phyloP scores from a whole-genome alignment of 1,140 invertebrate species.

The Heliothis virescens region DNA sequence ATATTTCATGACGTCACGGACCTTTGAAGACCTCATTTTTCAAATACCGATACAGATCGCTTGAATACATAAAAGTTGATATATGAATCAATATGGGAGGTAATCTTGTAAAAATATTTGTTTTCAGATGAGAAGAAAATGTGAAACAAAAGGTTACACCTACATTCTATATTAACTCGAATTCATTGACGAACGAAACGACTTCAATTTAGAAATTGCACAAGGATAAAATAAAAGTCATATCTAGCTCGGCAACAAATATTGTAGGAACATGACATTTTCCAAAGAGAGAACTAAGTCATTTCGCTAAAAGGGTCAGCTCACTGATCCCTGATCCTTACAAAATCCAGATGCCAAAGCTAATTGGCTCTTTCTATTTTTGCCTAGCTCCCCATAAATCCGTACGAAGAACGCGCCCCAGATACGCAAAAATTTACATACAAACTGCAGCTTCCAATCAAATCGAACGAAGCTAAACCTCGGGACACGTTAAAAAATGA shows the following conservation, averaged over 20 bases:
- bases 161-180: no score
- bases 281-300: not conserved
- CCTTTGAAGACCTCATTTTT: slow-evolving; percentile 45
- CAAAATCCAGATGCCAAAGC: slow-evolving; percentile 3
- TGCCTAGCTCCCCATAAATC: slow-evolving; percentile 1
- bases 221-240: no score
- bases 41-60: slow-evolving; percentile 21
- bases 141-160: not conserved
- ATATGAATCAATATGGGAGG: slow-evolving; percentile 3
- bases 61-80: slow-evolving; percentile 38
- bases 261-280: no score
- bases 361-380: slow-evolving; percentile 13
- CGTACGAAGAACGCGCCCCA: not conserved
- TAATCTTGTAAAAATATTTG: not conserved
- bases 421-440: slow-evolving; percentile 11
- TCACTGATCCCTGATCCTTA: not conserved
- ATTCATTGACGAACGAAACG: no score
- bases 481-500: slow-evolving; percentile 15
- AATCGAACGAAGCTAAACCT: not conserved
- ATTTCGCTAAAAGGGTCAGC: not conserved
- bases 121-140: slow-evolving; percentile 1
- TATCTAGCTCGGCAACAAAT: no score
- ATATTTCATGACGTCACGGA: slow-evolving; percentile 47
- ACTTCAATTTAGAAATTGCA: no score
- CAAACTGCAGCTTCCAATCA: slow-evolving; percentile 1